These are phyloP conservation scores for Fopius arisanus DNA, from an alignment of 1,140 invertebrate genomes.

Conservation along the genomic window DNA sequence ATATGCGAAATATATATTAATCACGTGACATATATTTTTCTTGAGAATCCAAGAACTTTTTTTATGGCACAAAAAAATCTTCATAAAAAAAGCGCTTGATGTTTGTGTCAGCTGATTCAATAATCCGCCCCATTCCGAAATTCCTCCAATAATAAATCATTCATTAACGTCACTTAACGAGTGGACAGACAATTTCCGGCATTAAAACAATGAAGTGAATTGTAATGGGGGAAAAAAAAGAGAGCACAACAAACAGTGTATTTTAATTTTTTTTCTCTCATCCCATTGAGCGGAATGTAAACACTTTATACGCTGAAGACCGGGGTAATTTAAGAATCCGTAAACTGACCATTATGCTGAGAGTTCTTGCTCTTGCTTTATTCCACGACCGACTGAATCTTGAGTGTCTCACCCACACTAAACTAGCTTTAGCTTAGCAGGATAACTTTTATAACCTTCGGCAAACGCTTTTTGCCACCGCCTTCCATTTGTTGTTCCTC, in stretches of 20 bases:
- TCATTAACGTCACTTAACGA: too few species aligned
- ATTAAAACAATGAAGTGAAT: too few species aligned
- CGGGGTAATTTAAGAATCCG: conserved; percentile 9
- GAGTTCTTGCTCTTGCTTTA: conserved; percentile 19
- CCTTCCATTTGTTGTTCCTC: conserved; percentile 17
- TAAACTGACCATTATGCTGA: conserved; percentile 38
- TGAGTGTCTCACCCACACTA: conserved; percentile 43
- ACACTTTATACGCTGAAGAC: background rate
- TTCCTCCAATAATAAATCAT: too few species aligned
- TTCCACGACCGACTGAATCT: conserved; percentile 24
- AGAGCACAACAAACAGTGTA: background rate
- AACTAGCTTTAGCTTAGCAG: conserved; percentile 34
- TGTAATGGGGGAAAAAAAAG: background rate
- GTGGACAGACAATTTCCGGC: too few species aligned
- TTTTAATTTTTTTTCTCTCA: background rate
- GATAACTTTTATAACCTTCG: conserved; percentile 56
- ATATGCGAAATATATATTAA: too few species aligned
- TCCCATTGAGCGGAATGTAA: background rate
- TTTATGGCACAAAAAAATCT: too few species aligned
- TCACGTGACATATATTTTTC: too few species aligned
- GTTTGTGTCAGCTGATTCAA: too few species aligned
- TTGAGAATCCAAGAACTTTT: too few species aligned
- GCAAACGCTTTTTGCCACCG: conserved; percentile 36
- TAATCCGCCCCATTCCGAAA: too few species aligned
- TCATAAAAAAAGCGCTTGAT: too few species aligned